Evolutionary conservation across 2,113 vertebrate species (phyloP), one percentile per base, ranked within the genome.

Genomic region (Syrrhaptes paradoxus): DNA sequence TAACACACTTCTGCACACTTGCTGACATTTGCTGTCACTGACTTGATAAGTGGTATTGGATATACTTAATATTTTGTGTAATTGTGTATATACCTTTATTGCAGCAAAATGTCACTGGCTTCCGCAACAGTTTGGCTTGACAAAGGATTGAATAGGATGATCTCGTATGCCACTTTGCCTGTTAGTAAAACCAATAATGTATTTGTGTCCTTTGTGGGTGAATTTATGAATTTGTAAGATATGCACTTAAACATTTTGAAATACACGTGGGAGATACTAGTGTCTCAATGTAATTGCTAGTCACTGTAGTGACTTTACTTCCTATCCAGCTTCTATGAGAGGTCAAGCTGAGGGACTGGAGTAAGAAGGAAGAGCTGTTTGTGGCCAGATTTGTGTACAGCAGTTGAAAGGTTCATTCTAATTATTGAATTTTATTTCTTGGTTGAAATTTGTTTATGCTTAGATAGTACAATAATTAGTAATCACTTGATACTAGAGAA

Each of bases 1-100:
- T 90, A 93, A 85, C 52, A 66, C 15, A 67, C n/a, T 85, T 95
- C 85, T 79, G 34, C 67, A 84, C 61, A 68, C 95, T 93, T 97
- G 13, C 85, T 93, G 88, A 52, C 78, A 59, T 90, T 95, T 87
- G 7, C 36, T 73, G 52, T 63, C 59, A 28, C 38, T 78, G 43
- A n/a, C 24, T 52, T 85, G 3, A 0, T 34, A 70, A 58, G 17
- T 36, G 46, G 13, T 48, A 43, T 34, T 52, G 18, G 18, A 63
- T 34, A 59, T n/a, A 2, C 29, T 76, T 79, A 71, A 31, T 72
- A 54, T 54, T 58, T 66, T 38, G 20, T 78, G 72, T 3, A 46
- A 5, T 49, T 66, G 24, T n/a, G 6, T 51, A 49, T 38, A 41
- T 5, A 46, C 7, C 38, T 91, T 62, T 48, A 24, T 34, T 72